phyloP scores from a whole-genome alignment of 1,140 invertebrate genomes.

The Drosophila orosa region DNA sequence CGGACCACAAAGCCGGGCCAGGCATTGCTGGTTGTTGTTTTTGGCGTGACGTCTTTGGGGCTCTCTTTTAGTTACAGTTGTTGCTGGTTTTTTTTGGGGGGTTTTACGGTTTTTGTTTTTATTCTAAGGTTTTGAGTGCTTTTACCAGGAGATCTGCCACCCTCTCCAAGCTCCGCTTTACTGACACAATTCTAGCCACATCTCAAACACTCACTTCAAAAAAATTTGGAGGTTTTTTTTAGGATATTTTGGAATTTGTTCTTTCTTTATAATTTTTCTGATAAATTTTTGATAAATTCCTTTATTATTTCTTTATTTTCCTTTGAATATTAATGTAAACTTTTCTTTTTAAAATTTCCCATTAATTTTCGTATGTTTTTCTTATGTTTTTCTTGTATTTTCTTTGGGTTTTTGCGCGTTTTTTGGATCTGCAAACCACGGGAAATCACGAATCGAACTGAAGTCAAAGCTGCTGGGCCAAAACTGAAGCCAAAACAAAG shows the following conservation, averaged over 20 bases:
- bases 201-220: slow-evolving; percentile 32
- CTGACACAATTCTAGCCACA: slow-evolving; percentile 15
- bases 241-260: background rate
- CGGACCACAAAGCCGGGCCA: slow-evolving; percentile 84
- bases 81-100: background rate
- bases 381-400: background rate
- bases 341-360: background rate
- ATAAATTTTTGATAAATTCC: background rate
- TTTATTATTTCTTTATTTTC: background rate
- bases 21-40: slow-evolving; percentile 71
- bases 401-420: slow-evolving; percentile 31
- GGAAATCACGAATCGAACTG: slow-evolving; percentile 50
- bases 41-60: slow-evolving; percentile 44
- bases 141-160: slow-evolving; percentile 1
- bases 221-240: slow-evolving; percentile 8
- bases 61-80: slow-evolving; percentile 5
- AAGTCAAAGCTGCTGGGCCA: slow-evolving; percentile 56
- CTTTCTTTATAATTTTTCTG: background rate
- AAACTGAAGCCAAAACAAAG: slow-evolving; percentile 61
- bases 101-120: slow-evolving; percentile 1
- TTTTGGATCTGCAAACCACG: slow-evolving; percentile 14
- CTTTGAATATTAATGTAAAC: background rate
- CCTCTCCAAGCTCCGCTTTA: slow-evolving; percentile 2
- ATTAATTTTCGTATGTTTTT: background rate
- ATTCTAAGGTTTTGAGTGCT: slow-evolving; percentile 1